Base-by-base conservation (phyloP, 2,888 invertebrate genomes). In the Habroteleia sp. region DNA sequence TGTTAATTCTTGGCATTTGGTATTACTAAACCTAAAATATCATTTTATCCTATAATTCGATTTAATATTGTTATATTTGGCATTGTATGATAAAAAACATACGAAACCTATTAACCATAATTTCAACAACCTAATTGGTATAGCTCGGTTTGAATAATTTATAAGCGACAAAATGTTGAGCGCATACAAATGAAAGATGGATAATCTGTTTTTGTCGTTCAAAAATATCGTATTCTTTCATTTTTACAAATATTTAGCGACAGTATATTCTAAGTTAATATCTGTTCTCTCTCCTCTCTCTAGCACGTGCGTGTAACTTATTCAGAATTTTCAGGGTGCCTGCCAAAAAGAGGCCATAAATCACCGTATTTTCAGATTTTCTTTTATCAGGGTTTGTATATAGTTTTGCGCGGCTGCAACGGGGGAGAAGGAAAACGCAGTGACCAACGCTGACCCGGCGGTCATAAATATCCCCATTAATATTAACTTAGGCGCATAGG, bases 381-480 rank as follows among this genome's bases (percentile, higher is more conserved):
- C 84, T 85, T 87, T 88, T 87, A 88, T 88, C 87, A 83, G 84
- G 73, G 77, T 71, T 73, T 81, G 80, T 81, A 81, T n/a, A n/a
- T 72, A 52, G 65, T 52, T 60, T 58, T 44, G 65, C 66, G 48
- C 42, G 72, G 48, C 42, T 65, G 65, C 58, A 63, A 46, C 25
- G 8, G 17, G 39, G 62, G 46, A 33, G 35, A 58, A 58, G 56
- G 39, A 65, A 72, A 73, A 44, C 62, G 54, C 76, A 82, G 78
- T 81, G 81, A 82, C 81, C 82, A 80, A 56, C 81, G 82, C 81
- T 85, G 83, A 84, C 84, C 85, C 82, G 77, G 63, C 65, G 83
- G 84, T 84, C 87, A 88, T 88, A 87, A 88, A 88, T 88, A 88
- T 88, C 83, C 86, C 88, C 84, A 88, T 88, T 88, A 88, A 88